phyloP scores from a whole-genome alignment of 2,113 vertebrate genomes.

The Lates calcarifer region DNA sequence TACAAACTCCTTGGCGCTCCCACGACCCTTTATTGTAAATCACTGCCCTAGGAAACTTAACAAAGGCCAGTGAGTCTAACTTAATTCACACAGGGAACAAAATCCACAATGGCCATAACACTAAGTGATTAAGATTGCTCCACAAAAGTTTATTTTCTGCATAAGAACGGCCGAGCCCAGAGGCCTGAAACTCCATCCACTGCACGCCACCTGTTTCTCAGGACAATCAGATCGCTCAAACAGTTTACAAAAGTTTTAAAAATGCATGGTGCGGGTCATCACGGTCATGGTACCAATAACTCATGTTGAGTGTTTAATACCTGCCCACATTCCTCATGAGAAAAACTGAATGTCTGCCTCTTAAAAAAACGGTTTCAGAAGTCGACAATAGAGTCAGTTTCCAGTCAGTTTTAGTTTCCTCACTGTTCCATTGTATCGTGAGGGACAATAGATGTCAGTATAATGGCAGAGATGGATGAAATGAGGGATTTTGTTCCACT shows the following conservation, averaged over 20 bases:
- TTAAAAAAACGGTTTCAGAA: constrained; percentile 27
- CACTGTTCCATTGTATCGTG: constrained; percentile 40
- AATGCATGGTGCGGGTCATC: constrained; percentile 22
- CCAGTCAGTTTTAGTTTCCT: constrained; percentile 62
- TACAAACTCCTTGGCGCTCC: constrained; percentile 18
- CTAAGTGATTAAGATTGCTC: constrained; percentile 45
- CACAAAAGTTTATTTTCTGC: constrained; percentile 42
- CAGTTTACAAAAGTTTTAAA: background rate
- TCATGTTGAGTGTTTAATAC: constrained; percentile 13
- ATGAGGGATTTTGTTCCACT: constrained; percentile 53
- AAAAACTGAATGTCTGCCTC: constrained; percentile 12
- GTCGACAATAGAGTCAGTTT: constrained; percentile 59
- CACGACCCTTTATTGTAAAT: constrained; percentile 53
- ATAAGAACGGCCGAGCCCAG: constrained; percentile 5
- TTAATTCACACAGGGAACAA: constrained; percentile 27
- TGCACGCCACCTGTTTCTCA: constrained; percentile 38
- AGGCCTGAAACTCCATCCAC: constrained; percentile 51
- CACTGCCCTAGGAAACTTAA: constrained; percentile 1
- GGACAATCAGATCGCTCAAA: background rate
- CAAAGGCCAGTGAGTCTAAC: constrained; percentile 25
- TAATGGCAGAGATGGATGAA: constrained; percentile 38
- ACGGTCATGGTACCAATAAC: constrained; percentile 27
- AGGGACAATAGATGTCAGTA: constrained; percentile 57
- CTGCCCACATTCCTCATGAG: constrained; percentile 51
- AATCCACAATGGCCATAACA: constrained; percentile 28